phyloP scores from a whole-genome alignment of 1,140 invertebrate species.

The Carposina sasakii region DNA sequence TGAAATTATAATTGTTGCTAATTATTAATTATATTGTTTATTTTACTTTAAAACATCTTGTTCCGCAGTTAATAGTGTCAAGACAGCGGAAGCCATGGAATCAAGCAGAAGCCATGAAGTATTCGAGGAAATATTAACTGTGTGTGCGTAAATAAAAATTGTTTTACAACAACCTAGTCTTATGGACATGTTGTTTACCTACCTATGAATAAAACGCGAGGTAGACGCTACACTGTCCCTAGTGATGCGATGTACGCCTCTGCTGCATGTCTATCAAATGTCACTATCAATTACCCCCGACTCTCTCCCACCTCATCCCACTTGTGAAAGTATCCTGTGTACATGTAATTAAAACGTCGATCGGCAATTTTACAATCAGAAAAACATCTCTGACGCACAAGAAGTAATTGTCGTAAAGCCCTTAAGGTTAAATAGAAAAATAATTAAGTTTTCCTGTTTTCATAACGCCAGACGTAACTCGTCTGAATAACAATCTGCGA shows the following conservation, averaged over 20 bases:
- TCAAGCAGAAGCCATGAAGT: too few species aligned
- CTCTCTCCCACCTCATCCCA: slow-evolving; percentile 28
- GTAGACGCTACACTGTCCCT: slow-evolving; percentile 28
- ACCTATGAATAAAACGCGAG: too few species aligned
- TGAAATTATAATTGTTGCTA: too few species aligned
- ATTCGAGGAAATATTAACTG: too few species aligned
- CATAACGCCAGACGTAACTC: slow-evolving; percentile 52
- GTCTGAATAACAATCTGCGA: slow-evolving; percentile 63
- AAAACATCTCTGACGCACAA: slow-evolving; percentile 1
- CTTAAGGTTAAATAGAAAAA: slow-evolving; percentile 47
- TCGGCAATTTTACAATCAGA: slow-evolving; percentile 10
- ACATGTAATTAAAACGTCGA: slow-evolving; percentile 48
- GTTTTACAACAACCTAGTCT: too few species aligned
- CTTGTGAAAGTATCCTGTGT: slow-evolving; percentile 22
- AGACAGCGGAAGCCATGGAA: too few species aligned
- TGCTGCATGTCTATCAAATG: slow-evolving; percentile 58
- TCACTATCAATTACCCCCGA: slow-evolving; percentile 64
- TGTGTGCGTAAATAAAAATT: too few species aligned
- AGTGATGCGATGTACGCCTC: slow-evolving; percentile 43
- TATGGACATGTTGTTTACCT: too few species aligned
- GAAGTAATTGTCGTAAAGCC: slow-evolving; percentile 38
- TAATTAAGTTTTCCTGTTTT: slow-evolving; percentile 63
- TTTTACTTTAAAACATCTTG: too few species aligned
- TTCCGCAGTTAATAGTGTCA: too few species aligned
- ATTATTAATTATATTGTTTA: too few species aligned